Conservation (phyloP, 2,113 vertebrate genomes). For the Pomatostomus ruficeps region DNA sequence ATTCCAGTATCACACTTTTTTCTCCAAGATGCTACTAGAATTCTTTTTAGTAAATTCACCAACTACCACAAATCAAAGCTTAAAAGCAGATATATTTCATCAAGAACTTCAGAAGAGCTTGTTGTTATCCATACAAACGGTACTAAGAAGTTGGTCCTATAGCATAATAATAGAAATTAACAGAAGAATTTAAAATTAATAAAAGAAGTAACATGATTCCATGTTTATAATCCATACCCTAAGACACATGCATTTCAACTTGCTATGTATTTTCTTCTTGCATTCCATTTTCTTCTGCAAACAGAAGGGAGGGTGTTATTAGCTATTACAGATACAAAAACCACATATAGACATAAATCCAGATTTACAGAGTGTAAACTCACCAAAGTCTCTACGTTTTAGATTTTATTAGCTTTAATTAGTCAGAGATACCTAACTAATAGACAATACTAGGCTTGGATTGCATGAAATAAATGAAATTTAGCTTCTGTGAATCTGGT, state of each 20-base stretch:
- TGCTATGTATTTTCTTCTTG: background rate
- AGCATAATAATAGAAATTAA: background rate
- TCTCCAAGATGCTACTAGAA: background rate
- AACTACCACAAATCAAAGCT: background rate
- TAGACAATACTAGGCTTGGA: background rate
- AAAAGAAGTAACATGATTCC: background rate
- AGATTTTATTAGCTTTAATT: background rate
- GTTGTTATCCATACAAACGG: background rate
- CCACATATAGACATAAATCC: background rate
- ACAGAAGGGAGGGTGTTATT: background rate
- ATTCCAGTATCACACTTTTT: background rate
- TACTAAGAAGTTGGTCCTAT: background rate
- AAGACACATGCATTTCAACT: background rate
- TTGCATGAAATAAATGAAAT: background rate
- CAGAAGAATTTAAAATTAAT: background rate
- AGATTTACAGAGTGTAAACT: background rate
- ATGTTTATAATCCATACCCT: background rate
- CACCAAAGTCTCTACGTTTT: background rate
- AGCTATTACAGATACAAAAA: background rate
- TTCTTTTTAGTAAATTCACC: background rate
- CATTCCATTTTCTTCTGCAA: background rate
- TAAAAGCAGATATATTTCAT: background rate
- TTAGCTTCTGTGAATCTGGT: background rate
- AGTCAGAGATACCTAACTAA: background rate
- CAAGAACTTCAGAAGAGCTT: background rate